Evolutionary conservation across 2,797 vertebrate species (phyloP), one percentile per base, ranked within the genome.

Genomic region (Toxotes lorentzi): DNA sequence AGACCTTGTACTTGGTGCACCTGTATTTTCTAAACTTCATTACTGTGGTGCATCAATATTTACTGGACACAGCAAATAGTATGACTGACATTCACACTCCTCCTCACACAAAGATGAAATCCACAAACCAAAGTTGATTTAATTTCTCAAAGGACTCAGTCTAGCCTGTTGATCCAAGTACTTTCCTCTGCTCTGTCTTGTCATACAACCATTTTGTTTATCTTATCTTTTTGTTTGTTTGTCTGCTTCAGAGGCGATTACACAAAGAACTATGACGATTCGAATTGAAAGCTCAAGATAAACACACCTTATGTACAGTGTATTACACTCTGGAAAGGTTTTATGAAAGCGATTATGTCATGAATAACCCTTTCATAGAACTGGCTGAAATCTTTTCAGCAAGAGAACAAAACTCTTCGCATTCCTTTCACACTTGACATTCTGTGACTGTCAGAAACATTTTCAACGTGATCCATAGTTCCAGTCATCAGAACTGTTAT

Each of bases 131-230:
- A 68, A 77, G 61, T 45, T 81, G 64, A 86, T 81, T 83, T 85
- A 73, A 89, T 92, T 91, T 89, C 82, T 87, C 85, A 59, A n/a
- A 85, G 78, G 80, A 87, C 78, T 54, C 14, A 79, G 69, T 51
- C 58, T 43, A 9, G 67, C 56, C 45, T 62, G 70, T 79, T 81
- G 68, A 87, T 81, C 57, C 64, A 38, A 78, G 23, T 66, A 61
- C 57, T 85, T 73, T 54, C 24, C 67, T 75, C 74, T 38, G 70
- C 56, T 81, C 73, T 67, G 23, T 73, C 75, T 81, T 73, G 69
- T 85, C 60, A 27, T 67, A 76, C 45, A 80, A 53, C 75, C 12
- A 65, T 84, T 85, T 76, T 88, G 77, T 76, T 90, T 71, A 87
- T 87, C 79, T 89, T 78, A 76, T 84, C 57, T 57, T 19, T 81